phyloP scores from a whole-genome alignment of 2,888 invertebrate genomes.

The Dermolepida albohirtum region DNA sequence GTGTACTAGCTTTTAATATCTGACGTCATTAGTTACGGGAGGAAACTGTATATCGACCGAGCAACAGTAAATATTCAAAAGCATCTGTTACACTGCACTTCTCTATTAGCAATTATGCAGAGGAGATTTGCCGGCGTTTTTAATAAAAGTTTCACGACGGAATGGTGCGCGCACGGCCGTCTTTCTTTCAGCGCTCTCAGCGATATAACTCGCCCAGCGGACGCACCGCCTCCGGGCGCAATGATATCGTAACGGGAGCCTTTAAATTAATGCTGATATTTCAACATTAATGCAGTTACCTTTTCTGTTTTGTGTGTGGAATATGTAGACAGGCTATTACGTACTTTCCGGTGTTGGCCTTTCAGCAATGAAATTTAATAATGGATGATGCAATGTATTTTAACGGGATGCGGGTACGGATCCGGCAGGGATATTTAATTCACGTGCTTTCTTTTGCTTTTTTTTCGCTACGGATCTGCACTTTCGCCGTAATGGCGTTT shows the following conservation, averaged over 20 bases:
- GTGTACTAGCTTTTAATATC: not conserved
- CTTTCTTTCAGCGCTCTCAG: not conserved
- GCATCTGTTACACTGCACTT: slow-evolving; percentile 2
- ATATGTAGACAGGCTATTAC: not conserved
- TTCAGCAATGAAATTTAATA: slow-evolving; percentile 17
- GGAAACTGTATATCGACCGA: not conserved
- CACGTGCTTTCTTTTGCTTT: not conserved
- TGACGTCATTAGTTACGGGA: slow-evolving; percentile 5
- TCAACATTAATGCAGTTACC: slow-evolving; percentile 1
- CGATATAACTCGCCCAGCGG: not conserved
- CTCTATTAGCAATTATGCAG: slow-evolving; percentile 14
- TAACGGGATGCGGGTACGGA: slow-evolving; percentile 1
- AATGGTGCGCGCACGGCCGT: not conserved
- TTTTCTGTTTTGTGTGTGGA: not conserved
- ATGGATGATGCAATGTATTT: slow-evolving; percentile 13
- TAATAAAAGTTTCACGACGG: not conserved
- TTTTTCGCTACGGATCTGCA: not conserved
- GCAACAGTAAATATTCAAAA: slow-evolving; percentile 7
- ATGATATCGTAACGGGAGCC: not conserved
- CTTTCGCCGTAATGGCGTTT: not conserved
- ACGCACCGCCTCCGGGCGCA: not conserved
- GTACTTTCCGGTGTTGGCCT: slow-evolving; percentile 11
- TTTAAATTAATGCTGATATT: slow-evolving; percentile 16
- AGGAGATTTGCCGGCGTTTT: not conserved
- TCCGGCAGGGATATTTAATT: slow-evolving; percentile 11